phyloP scores from a whole-genome alignment of 2,797 vertebrate genomes.

The Phaenicophaeus curvirostris region DNA sequence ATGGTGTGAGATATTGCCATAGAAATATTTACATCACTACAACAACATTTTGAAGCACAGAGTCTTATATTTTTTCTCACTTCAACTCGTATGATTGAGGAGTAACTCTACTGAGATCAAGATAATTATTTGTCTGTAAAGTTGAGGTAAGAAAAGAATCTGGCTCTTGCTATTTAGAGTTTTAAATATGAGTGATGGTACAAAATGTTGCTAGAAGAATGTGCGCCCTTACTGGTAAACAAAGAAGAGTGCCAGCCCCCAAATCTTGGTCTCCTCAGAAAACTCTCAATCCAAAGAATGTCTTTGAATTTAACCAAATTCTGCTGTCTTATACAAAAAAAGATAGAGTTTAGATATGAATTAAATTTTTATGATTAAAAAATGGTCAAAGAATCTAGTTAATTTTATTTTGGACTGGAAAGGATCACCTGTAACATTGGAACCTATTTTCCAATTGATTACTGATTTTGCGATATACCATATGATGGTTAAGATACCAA shows the following conservation, averaged over 20 bases:
- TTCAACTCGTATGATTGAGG: background rate
- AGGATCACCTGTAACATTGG: background rate
- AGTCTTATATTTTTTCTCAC: background rate
- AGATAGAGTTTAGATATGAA: background rate
- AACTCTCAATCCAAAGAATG: background rate
- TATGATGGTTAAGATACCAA: background rate
- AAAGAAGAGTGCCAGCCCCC: background rate
- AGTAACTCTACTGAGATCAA: background rate
- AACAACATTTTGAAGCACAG: background rate
- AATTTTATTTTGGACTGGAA: background rate
- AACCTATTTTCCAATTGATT: background rate
- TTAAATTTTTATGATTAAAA: background rate
- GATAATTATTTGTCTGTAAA: background rate
- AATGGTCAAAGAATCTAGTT: background rate
- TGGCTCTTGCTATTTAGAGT: background rate
- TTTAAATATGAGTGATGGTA: background rate
- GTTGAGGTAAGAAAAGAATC: background rate
- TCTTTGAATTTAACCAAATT: background rate
- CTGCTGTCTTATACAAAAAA: background rate
- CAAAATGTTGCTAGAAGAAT: background rate
- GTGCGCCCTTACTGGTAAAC: background rate
- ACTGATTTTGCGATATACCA: background rate
- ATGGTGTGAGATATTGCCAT: accelerated
- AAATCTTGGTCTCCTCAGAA: background rate
- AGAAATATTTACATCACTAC: background rate